These are phyloP conservation scores for Liodrosophila aerea DNA, from an alignment of 2,888 invertebrate species.

Conservation along the genomic window DNA sequence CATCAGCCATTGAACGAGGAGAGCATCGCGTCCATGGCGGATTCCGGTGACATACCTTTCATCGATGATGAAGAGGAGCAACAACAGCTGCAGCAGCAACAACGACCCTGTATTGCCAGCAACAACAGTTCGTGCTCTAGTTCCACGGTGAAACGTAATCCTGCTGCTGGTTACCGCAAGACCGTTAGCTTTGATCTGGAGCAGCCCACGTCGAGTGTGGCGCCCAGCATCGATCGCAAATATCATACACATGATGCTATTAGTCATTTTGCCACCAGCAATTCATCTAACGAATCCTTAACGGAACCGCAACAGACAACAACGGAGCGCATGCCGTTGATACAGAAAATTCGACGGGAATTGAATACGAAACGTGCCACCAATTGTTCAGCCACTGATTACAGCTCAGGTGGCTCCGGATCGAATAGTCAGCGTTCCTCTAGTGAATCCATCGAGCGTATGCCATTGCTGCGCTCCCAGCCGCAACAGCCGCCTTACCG, in stretches of 20 bases:
- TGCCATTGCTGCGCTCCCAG: conserved; percentile 58
- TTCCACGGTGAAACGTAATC: conserved; percentile 47
- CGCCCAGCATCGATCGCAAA: conserved; percentile 68
- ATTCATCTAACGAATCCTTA: conserved; percentile 72
- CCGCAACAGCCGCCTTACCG: conserved; percentile 59
- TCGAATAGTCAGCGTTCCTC: conserved; percentile 77
- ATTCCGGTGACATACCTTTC: conserved; percentile 81
- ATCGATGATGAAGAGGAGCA: conserved; percentile 83
- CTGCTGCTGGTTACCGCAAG: conserved; percentile 75
- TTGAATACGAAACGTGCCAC: conserved; percentile 76
- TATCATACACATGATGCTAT: conserved; percentile 80
- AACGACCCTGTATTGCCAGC: conserved; percentile 47
- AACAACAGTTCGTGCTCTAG: conserved; percentile 56
- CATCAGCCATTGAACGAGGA: conserved; percentile 82
- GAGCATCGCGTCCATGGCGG: conserved; percentile 80
- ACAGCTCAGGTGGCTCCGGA: conserved; percentile 72
- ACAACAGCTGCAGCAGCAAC: conserved; percentile 44
- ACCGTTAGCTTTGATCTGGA: conserved; percentile 82
- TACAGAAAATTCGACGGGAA: conserved; percentile 78
- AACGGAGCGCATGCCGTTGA: conserved; percentile 66
- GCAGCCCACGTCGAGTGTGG: conserved; percentile 32
- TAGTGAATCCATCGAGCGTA: conserved; percentile 77
- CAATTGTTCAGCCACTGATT: conserved; percentile 65
- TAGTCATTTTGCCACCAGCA: conserved; percentile 61
- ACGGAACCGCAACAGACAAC: conserved; percentile 31